Evolutionary conservation across 2,888 invertebrate species (phyloP).

Genomic region (Hedya salicella): DNA sequence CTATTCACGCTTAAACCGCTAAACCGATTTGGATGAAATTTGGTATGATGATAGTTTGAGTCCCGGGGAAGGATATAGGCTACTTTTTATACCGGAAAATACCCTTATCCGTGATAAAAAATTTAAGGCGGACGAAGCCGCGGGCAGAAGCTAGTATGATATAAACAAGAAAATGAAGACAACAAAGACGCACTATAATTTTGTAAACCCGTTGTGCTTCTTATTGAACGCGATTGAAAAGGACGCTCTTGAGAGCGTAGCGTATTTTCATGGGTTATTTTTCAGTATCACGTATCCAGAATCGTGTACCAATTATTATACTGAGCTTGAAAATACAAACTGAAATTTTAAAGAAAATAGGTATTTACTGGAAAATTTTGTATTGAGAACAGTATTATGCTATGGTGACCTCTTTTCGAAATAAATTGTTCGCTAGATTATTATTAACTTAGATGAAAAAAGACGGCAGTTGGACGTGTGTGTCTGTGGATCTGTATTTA

Average conservation of each 20-base stretch:
- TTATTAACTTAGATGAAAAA: too few relatives aligned
- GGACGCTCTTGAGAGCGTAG: conserved; percentile 6
- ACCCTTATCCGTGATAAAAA: too few relatives aligned
- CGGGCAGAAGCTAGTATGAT: too few relatives aligned
- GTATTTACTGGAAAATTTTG: not conserved
- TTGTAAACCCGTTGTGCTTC: conserved; percentile 10
- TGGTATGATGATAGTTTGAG: too few relatives aligned
- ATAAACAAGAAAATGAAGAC: conserved; percentile 18
- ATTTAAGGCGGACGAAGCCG: too few relatives aligned
- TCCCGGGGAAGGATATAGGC: too few relatives aligned
- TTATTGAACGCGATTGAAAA: conserved; percentile 10
- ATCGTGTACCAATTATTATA: conserved; percentile 8
- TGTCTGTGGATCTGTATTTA: too few relatives aligned
- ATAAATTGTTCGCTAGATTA: too few relatives aligned
- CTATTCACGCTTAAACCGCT: too few relatives aligned
- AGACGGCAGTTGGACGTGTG: too few relatives aligned
- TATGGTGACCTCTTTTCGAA: not conserved
- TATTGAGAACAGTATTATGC: not conserved
- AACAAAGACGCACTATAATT: conserved; percentile 7
- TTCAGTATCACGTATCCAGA: conserved; percentile 20
- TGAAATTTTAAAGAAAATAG: conserved; percentile 5
- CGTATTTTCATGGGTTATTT: conserved; percentile 22
- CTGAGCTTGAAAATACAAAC: conserved; percentile 17
- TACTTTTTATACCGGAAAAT: too few relatives aligned
- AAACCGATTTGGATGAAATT: too few relatives aligned